These are phyloP conservation scores for Diaprepes abbreviatus DNA, from an alignment of 2,888 invertebrate genomes.

Conservation along the genomic window DNA sequence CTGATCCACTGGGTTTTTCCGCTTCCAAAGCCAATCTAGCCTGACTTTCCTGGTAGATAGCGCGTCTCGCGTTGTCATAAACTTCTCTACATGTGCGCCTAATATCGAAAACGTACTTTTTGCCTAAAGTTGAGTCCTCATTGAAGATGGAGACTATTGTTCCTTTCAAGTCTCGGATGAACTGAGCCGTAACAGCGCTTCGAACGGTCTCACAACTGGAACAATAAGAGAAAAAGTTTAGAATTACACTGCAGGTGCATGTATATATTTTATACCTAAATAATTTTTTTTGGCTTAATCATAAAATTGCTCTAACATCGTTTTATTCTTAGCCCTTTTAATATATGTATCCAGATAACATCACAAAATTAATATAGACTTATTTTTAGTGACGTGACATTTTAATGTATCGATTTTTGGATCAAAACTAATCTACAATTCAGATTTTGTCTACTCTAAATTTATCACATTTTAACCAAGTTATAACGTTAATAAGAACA, in stretches of 20 bases:
- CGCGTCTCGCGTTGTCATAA: slow-evolving; percentile 87
- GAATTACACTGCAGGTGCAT: too few species aligned
- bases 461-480: too few species aligned
- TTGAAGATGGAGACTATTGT: slow-evolving; percentile 93
- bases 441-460: neutral
- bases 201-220: slow-evolving; percentile 89
- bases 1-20: slow-evolving; percentile 58
- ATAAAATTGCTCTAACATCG: too few species aligned
- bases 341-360: too few species aligned
- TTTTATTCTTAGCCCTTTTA: too few species aligned
- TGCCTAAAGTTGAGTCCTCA: slow-evolving; percentile 87
- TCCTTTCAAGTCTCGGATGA: slow-evolving; percentile 90
- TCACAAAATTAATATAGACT: neutral
- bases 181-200: slow-evolving; percentile 89
- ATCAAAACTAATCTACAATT: neutral
- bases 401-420: neutral
- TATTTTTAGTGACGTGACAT: slow-evolving; percentile 3
- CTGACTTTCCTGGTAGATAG: slow-evolving; percentile 70
- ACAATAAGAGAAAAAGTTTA: neutral
- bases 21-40: slow-evolving; percentile 58
- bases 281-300: too few species aligned
- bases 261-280: too few species aligned
- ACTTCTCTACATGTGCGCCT: slow-evolving; percentile 90
- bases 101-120: slow-evolving; percentile 93
- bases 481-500: too few species aligned